Evolutionary conservation across 2,113 vertebrate species (phyloP).

Genomic region (Toxotes chatareus): DNA sequence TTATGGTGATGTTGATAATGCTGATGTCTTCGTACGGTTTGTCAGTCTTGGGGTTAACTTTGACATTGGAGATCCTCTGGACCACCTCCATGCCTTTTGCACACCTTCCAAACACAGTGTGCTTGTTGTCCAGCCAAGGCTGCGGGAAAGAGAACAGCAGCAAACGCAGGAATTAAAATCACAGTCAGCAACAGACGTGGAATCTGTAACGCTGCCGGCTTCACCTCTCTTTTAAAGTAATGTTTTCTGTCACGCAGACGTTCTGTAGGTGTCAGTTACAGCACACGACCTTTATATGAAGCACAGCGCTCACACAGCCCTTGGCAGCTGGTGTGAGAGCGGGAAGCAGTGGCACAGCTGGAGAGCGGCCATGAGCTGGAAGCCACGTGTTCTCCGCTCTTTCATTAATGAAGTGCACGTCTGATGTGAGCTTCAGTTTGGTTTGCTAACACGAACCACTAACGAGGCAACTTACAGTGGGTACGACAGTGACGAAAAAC

Average conservation of each 20-base stretch:
- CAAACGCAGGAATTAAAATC: not conserved
- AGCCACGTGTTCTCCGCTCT: no score
- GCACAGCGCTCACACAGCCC: no score
- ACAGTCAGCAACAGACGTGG: not conserved
- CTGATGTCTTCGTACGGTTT: constrained; percentile 98
- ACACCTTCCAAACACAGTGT: constrained; percentile 96
- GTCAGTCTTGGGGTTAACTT: constrained; percentile 98
- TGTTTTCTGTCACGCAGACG: not conserved
- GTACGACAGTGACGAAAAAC: constrained; percentile 97
- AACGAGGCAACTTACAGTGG: constrained; percentile 87
- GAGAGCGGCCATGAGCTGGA: no score
- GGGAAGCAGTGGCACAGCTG: no score
- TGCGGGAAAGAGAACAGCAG: constrained; percentile 61
- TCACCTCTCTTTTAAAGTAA: not conserved
- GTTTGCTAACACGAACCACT: not conserved
- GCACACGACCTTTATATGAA: no score
- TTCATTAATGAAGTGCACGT: no score
- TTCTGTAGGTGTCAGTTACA: no score
- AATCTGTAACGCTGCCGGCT: not conserved
- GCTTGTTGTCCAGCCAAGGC: constrained; percentile 99
- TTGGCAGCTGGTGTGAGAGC: no score
- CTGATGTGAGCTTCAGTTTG: not conserved
- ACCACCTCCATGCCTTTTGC: constrained; percentile 99
- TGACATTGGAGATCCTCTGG: constrained; percentile 96
- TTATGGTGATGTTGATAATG: constrained; percentile 98